phyloP scores from a whole-genome alignment of 2,113 vertebrate genomes.

The Cyanoliseus patagonus region DNA sequence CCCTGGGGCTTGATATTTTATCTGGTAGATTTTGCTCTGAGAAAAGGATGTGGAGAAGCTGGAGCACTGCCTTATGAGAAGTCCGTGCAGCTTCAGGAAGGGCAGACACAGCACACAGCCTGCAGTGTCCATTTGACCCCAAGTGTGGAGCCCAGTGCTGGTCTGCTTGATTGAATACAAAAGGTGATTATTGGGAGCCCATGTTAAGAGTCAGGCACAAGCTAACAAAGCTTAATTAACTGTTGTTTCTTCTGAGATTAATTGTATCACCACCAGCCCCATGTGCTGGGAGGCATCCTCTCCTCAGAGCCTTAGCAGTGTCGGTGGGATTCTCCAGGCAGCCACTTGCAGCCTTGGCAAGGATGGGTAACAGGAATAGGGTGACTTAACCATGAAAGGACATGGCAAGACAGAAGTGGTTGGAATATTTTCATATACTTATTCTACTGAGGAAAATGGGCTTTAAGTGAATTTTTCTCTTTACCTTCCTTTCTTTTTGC shows the following conservation, averaged over 20 bases:
- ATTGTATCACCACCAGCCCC: background rate
- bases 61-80: background rate
- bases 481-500: background rate
- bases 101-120: fast-evolving
- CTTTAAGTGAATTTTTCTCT: background rate
- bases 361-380: background rate
- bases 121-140: background rate
- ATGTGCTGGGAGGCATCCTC: background rate
- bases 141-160: fast-evolving
- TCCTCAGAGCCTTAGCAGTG: background rate
- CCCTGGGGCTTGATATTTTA: background rate
- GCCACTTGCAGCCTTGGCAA: background rate
- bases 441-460: background rate
- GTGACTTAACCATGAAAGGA: background rate
- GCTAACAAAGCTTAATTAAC: background rate
- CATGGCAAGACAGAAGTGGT: background rate
- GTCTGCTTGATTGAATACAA: background rate
- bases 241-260: background rate
- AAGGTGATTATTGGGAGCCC: background rate
- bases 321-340: background rate
- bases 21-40: background rate
- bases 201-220: background rate
- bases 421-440: background rate
- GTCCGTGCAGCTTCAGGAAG: background rate
- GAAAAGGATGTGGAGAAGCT: background rate